Evolutionary conservation across 2,113 vertebrate species (phyloP).

Genomic region (Ahaetulla prasina): DNA sequence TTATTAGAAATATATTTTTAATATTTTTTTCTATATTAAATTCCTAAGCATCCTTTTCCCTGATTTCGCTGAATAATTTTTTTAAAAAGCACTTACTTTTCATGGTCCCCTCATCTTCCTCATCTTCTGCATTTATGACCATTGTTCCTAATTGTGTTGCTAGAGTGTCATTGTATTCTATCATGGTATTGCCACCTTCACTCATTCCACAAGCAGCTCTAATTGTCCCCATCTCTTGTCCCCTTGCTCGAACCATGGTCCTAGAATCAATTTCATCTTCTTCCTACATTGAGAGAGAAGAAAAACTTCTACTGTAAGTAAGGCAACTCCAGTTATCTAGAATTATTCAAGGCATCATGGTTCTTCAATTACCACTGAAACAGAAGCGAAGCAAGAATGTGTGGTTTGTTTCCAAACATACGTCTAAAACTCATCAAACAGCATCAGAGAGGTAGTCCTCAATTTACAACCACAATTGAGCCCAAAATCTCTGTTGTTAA

Average conservation of each 20-base stretch:
- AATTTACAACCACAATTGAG: too few species aligned
- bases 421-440: fast-evolving
- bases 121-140: constrained; percentile 88
- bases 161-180: constrained; percentile 80
- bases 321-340: background rate
- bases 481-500: too few species aligned
- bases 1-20: background rate
- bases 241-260: constrained; percentile 84
- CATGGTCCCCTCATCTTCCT: constrained; percentile 90
- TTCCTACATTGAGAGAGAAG: constrained; percentile 67
- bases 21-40: background rate
- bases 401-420: constrained; percentile 3
- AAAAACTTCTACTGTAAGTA: background rate
- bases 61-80: background rate
- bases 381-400: background rate
- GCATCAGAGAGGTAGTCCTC: background rate
- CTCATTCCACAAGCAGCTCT: constrained; percentile 74
- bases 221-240: constrained; percentile 78
- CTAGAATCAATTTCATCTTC: constrained; percentile 87
- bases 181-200: constrained; percentile 77
- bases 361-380: background rate
- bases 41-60: background rate
- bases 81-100: constrained; percentile 75
- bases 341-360: background rate
- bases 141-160: constrained; percentile 86